Percentiles rank a stretch among this genome's conserved stretches.
phyloP scores from a whole-genome alignment of 92 coral and sea anemone species.

The Montipora capitata region DNA sequence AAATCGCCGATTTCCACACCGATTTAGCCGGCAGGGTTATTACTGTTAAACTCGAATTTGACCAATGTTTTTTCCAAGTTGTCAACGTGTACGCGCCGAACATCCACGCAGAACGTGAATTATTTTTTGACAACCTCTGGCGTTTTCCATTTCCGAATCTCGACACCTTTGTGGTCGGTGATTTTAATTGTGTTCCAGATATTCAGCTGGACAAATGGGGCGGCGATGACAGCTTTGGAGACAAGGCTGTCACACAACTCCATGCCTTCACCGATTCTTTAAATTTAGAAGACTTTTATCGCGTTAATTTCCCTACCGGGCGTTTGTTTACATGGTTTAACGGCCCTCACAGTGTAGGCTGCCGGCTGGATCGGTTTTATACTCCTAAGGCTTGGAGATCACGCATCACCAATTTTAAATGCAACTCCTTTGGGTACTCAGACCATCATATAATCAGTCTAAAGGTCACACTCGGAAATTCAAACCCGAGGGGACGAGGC shows the following conservation, averaged over 20 bases:
- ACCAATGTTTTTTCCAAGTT: not conserved
- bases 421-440: not conserved
- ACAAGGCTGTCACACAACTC: not conserved
- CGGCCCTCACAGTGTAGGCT: not conserved
- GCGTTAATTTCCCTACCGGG: not conserved
- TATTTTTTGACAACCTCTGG: not conserved
- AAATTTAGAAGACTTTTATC: not conserved
- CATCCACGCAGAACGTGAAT: not conserved
- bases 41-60: not conserved
- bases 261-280: not conserved
- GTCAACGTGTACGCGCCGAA: slow-evolving; percentile 33
- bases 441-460: slow-evolving; percentile 1
- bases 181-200: slow-evolving; percentile 29
- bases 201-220: slow-evolving; percentile 9
- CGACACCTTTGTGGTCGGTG: slow-evolving; percentile 17
- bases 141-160: not conserved
- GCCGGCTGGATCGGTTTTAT: slow-evolving; percentile 25
- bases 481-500: slow-evolving; percentile 27
- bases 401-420: not conserved
- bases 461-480: not conserved
- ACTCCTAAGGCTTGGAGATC: slow-evolving; percentile 20
- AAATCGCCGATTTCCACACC: not conserved
- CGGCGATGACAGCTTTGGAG: slow-evolving; percentile 13
- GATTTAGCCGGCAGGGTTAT: slow-evolving; percentile 23
- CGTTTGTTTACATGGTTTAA: slow-evolving; percentile 8